These are phyloP conservation scores for Cynopterus sphinx DNA, from an alignment of 2,797 vertebrate species.

Conservation along the genomic window DNA sequence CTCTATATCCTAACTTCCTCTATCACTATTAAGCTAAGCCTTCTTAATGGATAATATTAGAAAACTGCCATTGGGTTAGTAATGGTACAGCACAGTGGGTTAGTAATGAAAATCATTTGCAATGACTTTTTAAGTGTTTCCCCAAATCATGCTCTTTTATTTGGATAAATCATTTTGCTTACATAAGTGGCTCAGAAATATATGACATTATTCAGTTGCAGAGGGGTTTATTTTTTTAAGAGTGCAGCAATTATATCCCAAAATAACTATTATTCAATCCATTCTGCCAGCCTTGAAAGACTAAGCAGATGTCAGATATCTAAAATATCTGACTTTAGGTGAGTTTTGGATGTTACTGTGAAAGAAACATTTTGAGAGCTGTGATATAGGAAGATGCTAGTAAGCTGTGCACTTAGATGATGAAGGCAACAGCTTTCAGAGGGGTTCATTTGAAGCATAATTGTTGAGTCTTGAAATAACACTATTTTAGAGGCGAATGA, in stretches of 20 bases:
- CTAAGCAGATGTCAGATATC: constrained; percentile 74
- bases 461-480: constrained; percentile 38
- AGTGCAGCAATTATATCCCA: constrained; percentile 67
- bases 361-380: constrained; percentile 72
- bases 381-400: constrained; percentile 55
- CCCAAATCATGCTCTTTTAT: constrained; percentile 62
- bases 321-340: constrained; percentile 79
- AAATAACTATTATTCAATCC: constrained; percentile 77
- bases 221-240: constrained; percentile 67
- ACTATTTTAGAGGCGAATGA: constrained; percentile 39
- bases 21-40: constrained; percentile 2
- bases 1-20: not conserved
- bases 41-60: constrained; percentile 25
- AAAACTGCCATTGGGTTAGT: constrained; percentile 5
- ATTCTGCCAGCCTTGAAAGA: constrained; percentile 58
- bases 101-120: constrained; percentile 60
- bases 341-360: constrained; percentile 66
- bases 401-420: constrained; percentile 65
- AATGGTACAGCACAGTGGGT: constrained; percentile 36
- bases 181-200: constrained; percentile 65
- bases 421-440: constrained; percentile 53
- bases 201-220: constrained; percentile 72
- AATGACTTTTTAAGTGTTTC: constrained; percentile 66
- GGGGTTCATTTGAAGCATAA: constrained; percentile 43
- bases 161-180: constrained; percentile 67